Evolutionary conservation across 2,888 invertebrate genomes (phyloP).

Genomic region (Acheta domesticus): DNA sequence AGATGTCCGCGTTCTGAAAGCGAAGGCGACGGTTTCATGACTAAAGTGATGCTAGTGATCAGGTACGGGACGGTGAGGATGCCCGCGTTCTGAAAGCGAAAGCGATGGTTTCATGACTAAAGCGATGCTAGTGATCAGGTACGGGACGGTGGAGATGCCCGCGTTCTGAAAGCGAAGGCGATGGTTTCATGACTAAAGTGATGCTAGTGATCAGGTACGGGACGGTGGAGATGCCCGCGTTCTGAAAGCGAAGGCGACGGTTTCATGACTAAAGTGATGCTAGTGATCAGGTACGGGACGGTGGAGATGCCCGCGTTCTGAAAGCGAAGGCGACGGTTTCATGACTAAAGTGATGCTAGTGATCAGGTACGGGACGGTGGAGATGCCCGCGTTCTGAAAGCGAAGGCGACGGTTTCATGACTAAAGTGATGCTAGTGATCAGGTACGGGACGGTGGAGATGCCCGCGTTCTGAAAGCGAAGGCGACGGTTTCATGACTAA

Average conservation of each 20-base stretch:
- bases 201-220: constrained; percentile 64
- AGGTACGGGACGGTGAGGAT: constrained; percentile 74
- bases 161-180: constrained; percentile 57
- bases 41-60: constrained; percentile 45
- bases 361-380: constrained; percentile 72
- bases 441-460: constrained; percentile 74
- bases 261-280: too few relatives aligned
- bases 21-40: too few relatives aligned
- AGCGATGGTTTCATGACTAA: too few relatives aligned
- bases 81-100: constrained; percentile 59
- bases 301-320: constrained; percentile 71
- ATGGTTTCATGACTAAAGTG: too few relatives aligned
- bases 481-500: too few relatives aligned
- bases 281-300: constrained; percentile 64
- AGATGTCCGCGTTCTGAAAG: constrained; percentile 65
- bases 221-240: constrained; percentile 68
- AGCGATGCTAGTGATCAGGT: constrained; percentile 52
- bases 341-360: constrained; percentile 38
- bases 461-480: constrained; percentile 58
- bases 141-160: constrained; percentile 69
- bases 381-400: constrained; percentile 65
- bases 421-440: constrained; percentile 43
- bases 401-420: too few relatives aligned
- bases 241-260: constrained; percentile 48
- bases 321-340: too few relatives aligned